These are phyloP conservation scores for Colletes gigas DNA, from an alignment of 1,140 invertebrate genomes.

Conservation along the genomic window DNA sequence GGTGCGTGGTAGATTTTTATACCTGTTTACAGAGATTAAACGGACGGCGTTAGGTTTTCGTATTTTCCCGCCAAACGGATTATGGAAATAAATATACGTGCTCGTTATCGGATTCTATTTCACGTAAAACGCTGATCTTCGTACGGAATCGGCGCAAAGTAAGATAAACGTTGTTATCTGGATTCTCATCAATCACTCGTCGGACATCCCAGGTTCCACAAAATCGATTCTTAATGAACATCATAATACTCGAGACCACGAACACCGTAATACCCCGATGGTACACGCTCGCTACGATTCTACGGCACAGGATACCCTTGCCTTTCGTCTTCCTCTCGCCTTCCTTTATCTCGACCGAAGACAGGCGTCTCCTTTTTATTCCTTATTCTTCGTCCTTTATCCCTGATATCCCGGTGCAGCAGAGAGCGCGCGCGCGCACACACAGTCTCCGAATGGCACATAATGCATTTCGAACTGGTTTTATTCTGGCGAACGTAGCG, in stretches of 20 bases:
- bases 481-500: constrained; percentile 52
- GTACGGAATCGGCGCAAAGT: too few relatives aligned
- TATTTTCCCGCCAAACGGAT: not conserved
- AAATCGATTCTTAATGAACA: not conserved
- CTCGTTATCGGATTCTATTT: too few relatives aligned
- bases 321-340: constrained; percentile 18
- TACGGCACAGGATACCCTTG: not conserved
- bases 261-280: not conserved
- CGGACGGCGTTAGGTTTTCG: not conserved
- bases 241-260: too few relatives aligned
- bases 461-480: constrained; percentile 74
- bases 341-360: constrained; percentile 50
- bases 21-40: not conserved
- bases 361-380: constrained; percentile 61
- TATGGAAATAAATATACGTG: too few relatives aligned
- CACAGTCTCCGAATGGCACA: constrained; percentile 55
- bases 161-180: not conserved
- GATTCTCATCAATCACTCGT: not conserved
- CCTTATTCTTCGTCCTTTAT: constrained; percentile 72
- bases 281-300: not conserved
- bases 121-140: too few relatives aligned
- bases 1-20: not conserved
- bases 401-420: constrained; percentile 64
- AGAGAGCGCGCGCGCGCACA: constrained; percentile 25
- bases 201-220: not conserved